A percentile compares a stretch with the other conserved stretches of the same genome.
These are phyloP conservation scores for Cynaeus angustus DNA, from an alignment of 2,888 invertebrate species.

Conservation along the genomic window DNA sequence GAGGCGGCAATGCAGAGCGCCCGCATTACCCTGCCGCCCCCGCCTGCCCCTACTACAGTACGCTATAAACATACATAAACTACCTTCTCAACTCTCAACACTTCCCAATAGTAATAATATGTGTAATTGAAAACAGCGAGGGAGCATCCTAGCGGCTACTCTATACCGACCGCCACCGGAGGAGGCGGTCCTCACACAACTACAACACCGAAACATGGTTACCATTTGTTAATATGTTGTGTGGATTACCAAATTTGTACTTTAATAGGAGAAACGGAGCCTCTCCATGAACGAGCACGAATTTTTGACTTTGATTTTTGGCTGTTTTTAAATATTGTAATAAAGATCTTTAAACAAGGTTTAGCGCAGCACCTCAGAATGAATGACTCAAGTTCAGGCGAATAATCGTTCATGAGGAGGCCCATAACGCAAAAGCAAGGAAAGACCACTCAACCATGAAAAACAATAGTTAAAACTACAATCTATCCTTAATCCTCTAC, in stretches of 20 bases:
- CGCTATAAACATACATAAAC: conserved; percentile 72
- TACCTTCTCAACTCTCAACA: conserved; percentile 71
- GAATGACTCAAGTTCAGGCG: no score
- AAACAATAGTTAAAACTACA: conserved; percentile 42
- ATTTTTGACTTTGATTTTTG: no score
- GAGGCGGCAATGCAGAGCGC: conserved; percentile 68
- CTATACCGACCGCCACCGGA: conserved; percentile 56
- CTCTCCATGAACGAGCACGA: background rate
- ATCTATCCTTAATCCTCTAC: conserved; percentile 44
- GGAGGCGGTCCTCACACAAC: conserved; percentile 61
- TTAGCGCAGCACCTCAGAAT: no score
- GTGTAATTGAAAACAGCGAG: conserved; percentile 71
- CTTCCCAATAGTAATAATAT: conserved; percentile 70
- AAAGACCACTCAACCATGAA: conserved; percentile 67
- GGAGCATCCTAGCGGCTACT: conserved; percentile 68
- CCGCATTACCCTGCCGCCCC: conserved; percentile 63
- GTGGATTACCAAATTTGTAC: conserved; percentile 69
- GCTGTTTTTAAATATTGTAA: no score
- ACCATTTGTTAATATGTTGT: conserved; percentile 60
- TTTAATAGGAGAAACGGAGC: conserved; percentile 67
- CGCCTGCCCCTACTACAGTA: conserved; percentile 70
- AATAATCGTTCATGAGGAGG: conserved; percentile 45
- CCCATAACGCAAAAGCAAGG: conserved; percentile 67
- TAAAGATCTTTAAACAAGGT: no score
- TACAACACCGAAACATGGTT: conserved; percentile 70